Conservation (phyloP, 2,797 vertebrate species). For the Melopsittacus undulatus region DNA sequence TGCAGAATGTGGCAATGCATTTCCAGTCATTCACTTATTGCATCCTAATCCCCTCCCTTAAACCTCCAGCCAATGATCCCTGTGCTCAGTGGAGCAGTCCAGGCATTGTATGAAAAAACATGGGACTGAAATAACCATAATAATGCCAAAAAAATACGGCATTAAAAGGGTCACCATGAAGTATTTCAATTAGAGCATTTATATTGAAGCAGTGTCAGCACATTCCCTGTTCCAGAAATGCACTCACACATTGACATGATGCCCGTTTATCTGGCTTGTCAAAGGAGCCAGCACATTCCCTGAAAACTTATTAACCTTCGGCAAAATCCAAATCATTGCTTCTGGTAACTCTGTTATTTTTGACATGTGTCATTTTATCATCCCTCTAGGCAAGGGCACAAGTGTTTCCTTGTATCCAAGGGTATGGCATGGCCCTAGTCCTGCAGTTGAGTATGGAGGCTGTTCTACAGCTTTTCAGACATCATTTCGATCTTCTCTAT, state of each 20-base stretch:
- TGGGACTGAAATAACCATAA: not conserved
- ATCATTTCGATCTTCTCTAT: not conserved
- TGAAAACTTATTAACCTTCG: constrained; percentile 13
- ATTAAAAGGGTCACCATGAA: not conserved
- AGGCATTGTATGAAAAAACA: not conserved
- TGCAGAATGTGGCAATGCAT: not conserved
- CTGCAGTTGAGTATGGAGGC: not conserved
- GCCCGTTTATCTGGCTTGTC: not conserved
- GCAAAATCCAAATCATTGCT: not conserved
- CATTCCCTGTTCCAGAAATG: not conserved
- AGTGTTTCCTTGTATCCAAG: not conserved
- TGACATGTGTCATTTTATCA: not conserved
- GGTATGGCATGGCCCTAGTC: not conserved
- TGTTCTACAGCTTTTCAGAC: not conserved
- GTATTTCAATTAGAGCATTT: constrained; percentile 7
- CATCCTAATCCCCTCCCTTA: not conserved
- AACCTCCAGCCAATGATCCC: not conserved
- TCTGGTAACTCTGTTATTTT: not conserved
- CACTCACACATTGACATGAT: not conserved
- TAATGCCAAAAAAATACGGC: not conserved
- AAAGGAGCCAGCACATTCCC: not conserved
- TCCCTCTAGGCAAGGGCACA: not conserved
- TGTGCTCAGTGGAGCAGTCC: not conserved
- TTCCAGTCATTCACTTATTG: not conserved
- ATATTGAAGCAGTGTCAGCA: not conserved